Percentiles rank a stretch among this genome's conserved stretches.
phyloP scores from a whole-genome alignment of 64 coral and sea anemone species.

The Dendrophyllia cribrosa region DNA sequence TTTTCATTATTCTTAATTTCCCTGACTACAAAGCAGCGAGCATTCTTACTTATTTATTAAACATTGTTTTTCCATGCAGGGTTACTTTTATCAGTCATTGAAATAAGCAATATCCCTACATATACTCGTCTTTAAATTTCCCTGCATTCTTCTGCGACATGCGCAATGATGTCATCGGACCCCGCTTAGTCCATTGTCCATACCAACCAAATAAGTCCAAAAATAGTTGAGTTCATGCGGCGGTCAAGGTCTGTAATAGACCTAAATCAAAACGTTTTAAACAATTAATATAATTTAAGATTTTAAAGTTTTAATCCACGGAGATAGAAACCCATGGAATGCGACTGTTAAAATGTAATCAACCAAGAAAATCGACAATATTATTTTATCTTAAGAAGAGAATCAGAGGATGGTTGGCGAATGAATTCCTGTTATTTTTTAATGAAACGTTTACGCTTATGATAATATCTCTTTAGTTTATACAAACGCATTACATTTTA shows the following conservation, averaged over 20 bases:
- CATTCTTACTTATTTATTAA: neutral
- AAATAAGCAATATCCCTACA: neutral
- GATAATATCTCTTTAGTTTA: neutral
- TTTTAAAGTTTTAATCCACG: neutral
- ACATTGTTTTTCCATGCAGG: neutral
- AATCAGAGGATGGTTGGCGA: neutral
- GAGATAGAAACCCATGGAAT: neutral
- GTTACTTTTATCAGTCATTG: neutral
- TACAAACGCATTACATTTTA: slow-evolving; percentile 21
- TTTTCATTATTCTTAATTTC: neutral
- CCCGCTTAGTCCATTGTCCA: slow-evolving; percentile 20
- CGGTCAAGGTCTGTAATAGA: slow-evolving; percentile 21
- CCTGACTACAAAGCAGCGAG: neutral
- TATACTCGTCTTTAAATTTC: neutral
- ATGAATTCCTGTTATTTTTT: neutral
- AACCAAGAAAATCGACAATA: neutral
- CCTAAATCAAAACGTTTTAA: slow-evolving; percentile 5
- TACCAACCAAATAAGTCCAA: slow-evolving; percentile 3
- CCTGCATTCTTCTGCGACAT: neutral
- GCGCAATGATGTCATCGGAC: slow-evolving; percentile 38
- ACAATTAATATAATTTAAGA: slow-evolving; percentile 49
- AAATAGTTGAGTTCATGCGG: neutral
- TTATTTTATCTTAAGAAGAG: neutral
- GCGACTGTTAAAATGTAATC: neutral
- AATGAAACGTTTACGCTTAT: neutral